A percentile compares a stretch with the other conserved stretches of the same genome.
Evolutionary conservation across 2,113 vertebrate genomes (phyloP).

Genomic region (Periophthalmus modestus): DNA sequence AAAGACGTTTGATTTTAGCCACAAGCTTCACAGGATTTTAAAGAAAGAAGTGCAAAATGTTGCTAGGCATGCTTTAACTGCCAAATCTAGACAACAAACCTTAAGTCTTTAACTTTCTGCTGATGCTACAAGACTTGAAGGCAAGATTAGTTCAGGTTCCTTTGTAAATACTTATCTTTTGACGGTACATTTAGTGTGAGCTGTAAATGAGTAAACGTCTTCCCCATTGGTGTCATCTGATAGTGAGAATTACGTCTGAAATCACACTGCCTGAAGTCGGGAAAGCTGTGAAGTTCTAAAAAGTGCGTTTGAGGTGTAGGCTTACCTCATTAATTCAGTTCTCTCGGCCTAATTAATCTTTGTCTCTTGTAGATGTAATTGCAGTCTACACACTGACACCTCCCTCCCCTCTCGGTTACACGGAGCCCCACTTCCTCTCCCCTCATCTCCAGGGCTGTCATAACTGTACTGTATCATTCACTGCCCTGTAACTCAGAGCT

Average conservation of each 20-base stretch:
- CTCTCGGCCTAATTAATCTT: slow-evolving; percentile 67
- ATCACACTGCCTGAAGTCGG: slow-evolving; percentile 8
- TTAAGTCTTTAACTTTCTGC: slow-evolving; percentile 1
- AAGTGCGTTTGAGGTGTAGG: slow-evolving; percentile 39
- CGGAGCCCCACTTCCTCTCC: slow-evolving; percentile 21
- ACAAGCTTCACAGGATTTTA: not conserved
- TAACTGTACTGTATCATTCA: slow-evolving; percentile 22
- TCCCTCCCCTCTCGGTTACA: slow-evolving; percentile 31
- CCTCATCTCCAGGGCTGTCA: slow-evolving; percentile 31
- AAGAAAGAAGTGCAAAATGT: slow-evolving; percentile 13
- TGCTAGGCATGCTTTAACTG: slow-evolving; percentile 7
- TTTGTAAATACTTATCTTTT: slow-evolving; percentile 2
- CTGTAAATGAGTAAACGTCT: not conserved
- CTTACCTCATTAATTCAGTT: slow-evolving; percentile 63
- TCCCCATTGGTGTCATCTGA: not conserved
- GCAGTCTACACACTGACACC: slow-evolving; percentile 50
- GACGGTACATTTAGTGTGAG: not conserved
- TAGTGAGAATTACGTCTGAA: not conserved
- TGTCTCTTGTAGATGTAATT: slow-evolving; percentile 63
- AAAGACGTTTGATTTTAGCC: slow-evolving; percentile 26
- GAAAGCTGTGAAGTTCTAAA: slow-evolving; percentile 38
- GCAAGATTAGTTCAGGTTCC: slow-evolving; percentile 17
- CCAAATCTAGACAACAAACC: slow-evolving; percentile 13
- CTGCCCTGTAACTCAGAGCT: not conserved
- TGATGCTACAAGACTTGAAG: slow-evolving; percentile 4